phyloP scores from a whole-genome alignment of 2,888 invertebrate species.

The Cantharis flavilabris region DNA sequence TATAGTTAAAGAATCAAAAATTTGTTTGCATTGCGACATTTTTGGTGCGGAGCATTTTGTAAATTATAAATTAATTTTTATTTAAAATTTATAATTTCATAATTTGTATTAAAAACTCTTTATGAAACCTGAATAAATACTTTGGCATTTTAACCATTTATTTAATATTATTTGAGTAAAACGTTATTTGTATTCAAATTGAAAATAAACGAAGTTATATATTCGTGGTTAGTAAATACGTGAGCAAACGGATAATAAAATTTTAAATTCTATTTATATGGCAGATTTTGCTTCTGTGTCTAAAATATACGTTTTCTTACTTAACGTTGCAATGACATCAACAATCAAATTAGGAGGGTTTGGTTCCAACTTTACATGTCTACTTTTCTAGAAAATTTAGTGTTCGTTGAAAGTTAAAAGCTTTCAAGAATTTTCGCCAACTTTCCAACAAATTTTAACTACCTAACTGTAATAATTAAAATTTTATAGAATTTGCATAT shows the following conservation, averaged over 20 bases:
- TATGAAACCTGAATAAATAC: not conserved
- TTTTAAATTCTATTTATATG: not conserved
- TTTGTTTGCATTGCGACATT: no score
- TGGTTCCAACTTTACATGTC: not conserved
- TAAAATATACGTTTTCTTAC: not conserved
- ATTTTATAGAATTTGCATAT: not conserved
- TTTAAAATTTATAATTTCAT: no score
- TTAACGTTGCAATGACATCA: not conserved
- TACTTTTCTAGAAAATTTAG: not conserved
- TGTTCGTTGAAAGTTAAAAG: not conserved
- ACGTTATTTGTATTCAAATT: not conserved
- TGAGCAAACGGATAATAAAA: not conserved
- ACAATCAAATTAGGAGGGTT: constrained; percentile 1
- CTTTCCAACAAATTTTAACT: not conserved
- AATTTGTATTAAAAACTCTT: no score
- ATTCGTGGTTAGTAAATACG: not conserved
- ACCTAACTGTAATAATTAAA: not conserved
- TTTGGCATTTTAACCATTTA: not conserved
- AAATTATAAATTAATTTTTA: no score
- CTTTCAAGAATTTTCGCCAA: not conserved
- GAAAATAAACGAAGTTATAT: not conserved
- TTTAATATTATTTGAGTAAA: not conserved
- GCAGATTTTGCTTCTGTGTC: not conserved
- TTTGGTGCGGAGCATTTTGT: no score
- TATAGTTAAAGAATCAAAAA: no score